Conservation (phyloP, 1,140 invertebrate genomes). For the Trissolcus basalis region DNA sequence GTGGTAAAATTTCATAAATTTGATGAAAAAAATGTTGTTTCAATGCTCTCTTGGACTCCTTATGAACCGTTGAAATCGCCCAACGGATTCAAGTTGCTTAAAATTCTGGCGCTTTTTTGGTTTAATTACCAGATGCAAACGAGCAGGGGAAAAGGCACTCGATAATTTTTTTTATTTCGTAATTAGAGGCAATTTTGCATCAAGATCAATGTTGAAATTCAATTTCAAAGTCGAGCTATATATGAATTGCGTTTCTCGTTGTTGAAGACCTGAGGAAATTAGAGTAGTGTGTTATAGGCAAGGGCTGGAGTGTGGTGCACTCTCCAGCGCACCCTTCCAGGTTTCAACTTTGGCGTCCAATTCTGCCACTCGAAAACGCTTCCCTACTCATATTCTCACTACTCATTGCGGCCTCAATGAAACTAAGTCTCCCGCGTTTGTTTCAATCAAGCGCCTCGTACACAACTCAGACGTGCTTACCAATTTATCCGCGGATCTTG, state of each 20-base stretch:
- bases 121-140: too few relatives aligned
- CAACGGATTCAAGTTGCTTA: too few relatives aligned
- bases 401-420: slow-evolving; percentile 50
- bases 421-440: slow-evolving; percentile 37
- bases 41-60: too few relatives aligned
- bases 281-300: slow-evolving; percentile 44
- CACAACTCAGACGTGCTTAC: slow-evolving; percentile 30
- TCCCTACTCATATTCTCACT: slow-evolving; percentile 49
- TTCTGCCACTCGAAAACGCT: slow-evolving; percentile 39
- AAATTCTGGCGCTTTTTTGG: too few relatives aligned
- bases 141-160: slow-evolving; percentile 19
- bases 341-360: slow-evolving; percentile 41
- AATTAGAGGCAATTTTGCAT: slow-evolving; percentile 39
- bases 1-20: too few relatives aligned
- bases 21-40: too few relatives aligned
- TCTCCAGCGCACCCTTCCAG: slow-evolving; percentile 43
- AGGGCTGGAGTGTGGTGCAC: slow-evolving; percentile 33
- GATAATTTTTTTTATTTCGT: slow-evolving; percentile 17
- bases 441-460: slow-evolving; percentile 37
- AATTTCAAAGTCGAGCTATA: slow-evolving; percentile 31
- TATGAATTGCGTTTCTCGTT: slow-evolving; percentile 44
- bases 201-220: slow-evolving; percentile 26
- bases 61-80: too few relatives aligned
- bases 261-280: slow-evolving; percentile 29
- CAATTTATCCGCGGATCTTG: slow-evolving; percentile 39